phyloP scores from a whole-genome alignment of 2,113 vertebrate genomes.

The Ondatra zibethicus region DNA sequence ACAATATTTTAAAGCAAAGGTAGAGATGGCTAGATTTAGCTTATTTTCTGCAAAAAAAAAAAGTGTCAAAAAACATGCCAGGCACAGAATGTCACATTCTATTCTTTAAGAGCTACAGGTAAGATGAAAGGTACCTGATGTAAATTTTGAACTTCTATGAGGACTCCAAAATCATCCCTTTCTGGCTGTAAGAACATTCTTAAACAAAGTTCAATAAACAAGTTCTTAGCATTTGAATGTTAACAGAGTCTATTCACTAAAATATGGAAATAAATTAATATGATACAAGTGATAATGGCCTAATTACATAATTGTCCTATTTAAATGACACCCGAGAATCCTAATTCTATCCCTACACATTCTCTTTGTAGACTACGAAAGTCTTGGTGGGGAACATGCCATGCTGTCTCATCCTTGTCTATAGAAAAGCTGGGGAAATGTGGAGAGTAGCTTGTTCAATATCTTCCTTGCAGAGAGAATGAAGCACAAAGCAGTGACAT shows the following conservation, averaged over 20 bases:
- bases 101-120: not conserved
- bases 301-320: slow-evolving; percentile 32
- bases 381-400: not conserved
- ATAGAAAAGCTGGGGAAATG: not conserved
- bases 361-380: not conserved
- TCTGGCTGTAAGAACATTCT: not conserved
- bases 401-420: not conserved
- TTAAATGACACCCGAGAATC: slow-evolving; percentile 17
- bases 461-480: not conserved
- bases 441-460: not conserved
- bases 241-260: slow-evolving; percentile 42
- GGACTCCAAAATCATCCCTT: not conserved
- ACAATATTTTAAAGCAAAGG: slow-evolving; percentile 6
- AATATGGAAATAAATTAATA: slow-evolving; percentile 57
- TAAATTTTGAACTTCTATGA: not conserved
- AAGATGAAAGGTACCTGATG: not conserved
- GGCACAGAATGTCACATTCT: slow-evolving; percentile 12
- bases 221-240: slow-evolving; percentile 2
- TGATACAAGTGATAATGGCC: not conserved
- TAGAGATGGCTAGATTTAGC: not conserved
- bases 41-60: slow-evolving; percentile 31
- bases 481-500: slow-evolving; percentile 38
- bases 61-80: not conserved
- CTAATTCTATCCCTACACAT: not conserved
- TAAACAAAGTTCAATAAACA: too few relatives aligned